These are phyloP conservation scores for Lutraria rhynchaena DNA, from an alignment of 1,140 invertebrate genomes.

Conservation along the genomic window DNA sequence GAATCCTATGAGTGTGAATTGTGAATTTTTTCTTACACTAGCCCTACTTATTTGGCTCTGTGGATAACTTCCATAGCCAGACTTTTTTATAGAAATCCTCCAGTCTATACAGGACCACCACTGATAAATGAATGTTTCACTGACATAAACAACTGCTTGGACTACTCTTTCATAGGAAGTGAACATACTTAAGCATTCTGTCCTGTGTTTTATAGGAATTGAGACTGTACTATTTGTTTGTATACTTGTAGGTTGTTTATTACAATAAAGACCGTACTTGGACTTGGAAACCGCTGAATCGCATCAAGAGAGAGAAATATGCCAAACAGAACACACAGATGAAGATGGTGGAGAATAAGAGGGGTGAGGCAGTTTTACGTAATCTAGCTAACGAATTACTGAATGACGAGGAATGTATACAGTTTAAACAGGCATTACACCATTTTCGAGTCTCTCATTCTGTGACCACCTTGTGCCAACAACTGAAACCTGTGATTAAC, in stretches of 20 bases:
- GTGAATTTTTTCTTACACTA: no score
- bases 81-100: no score
- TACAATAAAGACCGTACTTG: slow-evolving; percentile 12
- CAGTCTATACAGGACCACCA: no score
- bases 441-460: slow-evolving; percentile 73
- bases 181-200: no score
- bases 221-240: no score
- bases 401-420: slow-evolving; percentile 66
- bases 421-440: slow-evolving; percentile 73
- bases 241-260: slow-evolving; percentile 51
- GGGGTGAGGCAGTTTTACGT: slow-evolving; percentile 68
- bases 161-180: no score
- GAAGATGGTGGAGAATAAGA: slow-evolving; percentile 60
- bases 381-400: slow-evolving; percentile 73
- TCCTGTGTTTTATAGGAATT: no score
- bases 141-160: no score
- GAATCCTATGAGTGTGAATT: no score
- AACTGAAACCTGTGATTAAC: slow-evolving; percentile 71
- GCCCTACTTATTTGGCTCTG: no score
- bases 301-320: slow-evolving; percentile 12
- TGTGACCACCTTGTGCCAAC: slow-evolving; percentile 70
- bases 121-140: no score
- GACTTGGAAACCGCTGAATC: slow-evolving; percentile 46
- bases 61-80: no score
- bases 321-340: not conserved